Base-by-base conservation (phyloP, 2,888 invertebrate species). In the Synergus laeviventris region DNA sequence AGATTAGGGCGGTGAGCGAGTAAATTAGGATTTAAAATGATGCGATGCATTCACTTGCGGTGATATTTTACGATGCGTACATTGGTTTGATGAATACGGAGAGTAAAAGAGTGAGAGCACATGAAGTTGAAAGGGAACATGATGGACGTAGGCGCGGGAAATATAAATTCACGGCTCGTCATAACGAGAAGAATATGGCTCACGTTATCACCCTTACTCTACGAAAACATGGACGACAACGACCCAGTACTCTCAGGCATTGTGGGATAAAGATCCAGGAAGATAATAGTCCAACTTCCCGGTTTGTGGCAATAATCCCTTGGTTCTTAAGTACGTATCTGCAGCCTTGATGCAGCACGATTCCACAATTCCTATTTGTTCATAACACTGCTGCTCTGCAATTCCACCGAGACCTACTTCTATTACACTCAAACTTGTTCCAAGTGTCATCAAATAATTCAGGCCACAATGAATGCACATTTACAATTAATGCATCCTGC, bases 221-320 rank as follows among this genome's bases (percentile, higher is more conserved):
- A 31, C 12, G 49, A 70, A 70, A 49, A 54, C 49, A 54, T 70
- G 31, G n/a, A 70, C 31, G 61, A 61, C 31, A 36, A 61, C 24
- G 59, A 49, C 36, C 31, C n/a, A 70, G 70, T 31, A 54, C 49
- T 70, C 70, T 36, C 31, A 49, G 49, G 70, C 49, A 70, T 70
- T 49, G 70, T 70, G 49, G 49, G 70, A 49, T 54, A 54, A 70
- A 70, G 12, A 54, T 31, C 49, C 31, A 70, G 49, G n/a, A 49
- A 49, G 36, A 54, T 70, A 70, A 70, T 70, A n/a, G 70, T 49
- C 49, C 12, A 70, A 70, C 49, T 49, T 70, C 7, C 70, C 12
- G 49, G 70, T 70, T n/a, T 45, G 36, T 12, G 45, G 70, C 70
- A 70, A 70, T 70, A 70, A 49, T 70, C 36, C 31, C 49, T 70